Base-by-base conservation (phyloP, 2,888 invertebrate species). In the Drosophila acutilabella region DNA sequence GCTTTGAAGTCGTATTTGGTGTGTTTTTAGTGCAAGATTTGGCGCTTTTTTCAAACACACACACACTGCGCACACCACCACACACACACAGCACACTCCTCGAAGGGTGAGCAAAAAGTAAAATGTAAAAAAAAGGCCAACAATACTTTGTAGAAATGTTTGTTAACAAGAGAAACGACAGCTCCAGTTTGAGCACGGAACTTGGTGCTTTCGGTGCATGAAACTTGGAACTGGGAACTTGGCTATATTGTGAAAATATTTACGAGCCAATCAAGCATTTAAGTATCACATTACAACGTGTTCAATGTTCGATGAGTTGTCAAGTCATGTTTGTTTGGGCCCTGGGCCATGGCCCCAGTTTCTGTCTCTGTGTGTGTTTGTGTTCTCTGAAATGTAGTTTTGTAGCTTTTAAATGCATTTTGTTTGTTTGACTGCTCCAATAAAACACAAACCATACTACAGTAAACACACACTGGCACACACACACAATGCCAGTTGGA, bases 241-340 rank as follows among this genome's bases (percentile, higher is more conserved):
- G 77, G 64, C 67, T 73, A 79, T 84, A 89, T 85, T 84, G 81
- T 89, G 78, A 89, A 89, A 87, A 91, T 88, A 91, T 91, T 91
- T 91, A 91, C 91, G 91, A 90, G 90, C 90, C 88, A 90, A 90
- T 90, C 90, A 89, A 91, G 88, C 90, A 86, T 89, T 90, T 91
- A 91, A 91, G 91, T 91, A 91, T 91, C 91, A 90, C 89, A 91
- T 91, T 91, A 91, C 91, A 91, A 89, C 90, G 85, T 91, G 91
- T 91, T 90, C 89, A 91, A 89, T 91, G 90, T 89, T 90, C 90
- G 91, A 91, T 91, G 91, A 91, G 91, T 91, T 91, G 91, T 91
- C 91, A 91, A 90, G 89, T 91, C 91, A 82, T 89, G 90, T 90
- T 73, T 78, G 75, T 89, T 89, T 42, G 38, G 45, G 75, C 74